Evolutionary conservation across 1,140 invertebrate genomes (phyloP), one percentile per base, ranked within the genome.

Genomic region (Drosophila nebulosa): DNA sequence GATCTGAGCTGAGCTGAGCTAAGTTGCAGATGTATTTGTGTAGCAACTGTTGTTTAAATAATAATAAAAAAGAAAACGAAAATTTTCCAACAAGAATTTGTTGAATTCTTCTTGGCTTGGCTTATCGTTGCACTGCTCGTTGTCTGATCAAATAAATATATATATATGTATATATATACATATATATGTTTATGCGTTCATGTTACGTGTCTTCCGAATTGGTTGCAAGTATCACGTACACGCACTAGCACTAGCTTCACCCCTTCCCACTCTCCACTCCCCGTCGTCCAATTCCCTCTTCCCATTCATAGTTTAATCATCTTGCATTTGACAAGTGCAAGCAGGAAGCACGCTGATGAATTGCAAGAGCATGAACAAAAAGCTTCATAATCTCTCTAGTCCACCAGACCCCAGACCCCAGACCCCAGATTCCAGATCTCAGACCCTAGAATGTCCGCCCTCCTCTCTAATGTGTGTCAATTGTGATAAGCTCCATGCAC

Each of bases 381-480:
- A 6, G 7, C 39, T 46, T 16, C 14, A 46, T 21, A 46, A 46
- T 46, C 39, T 46, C 39, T 46, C 18, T 46, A 46, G 39, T 46
- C 39, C 39, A 42, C 27, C 16, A 30, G 30, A 58, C 30, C 58
- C 27, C 27, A 30, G 27, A 30, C 27, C 27, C 27, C 27, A 64
- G 63, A 76, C 55, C 63, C 57, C 42, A 55, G 30, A 58, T 24
- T 53, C 27, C 27, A 30, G 27, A 30, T 7, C 27, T 7, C 27
- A 64, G 63, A 76, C 55, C 63, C 57, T 36, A 55, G 16, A 36
- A 30, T 59, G 53, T 55, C 35, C 69, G 16, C 26, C 39, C 39
- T 46, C 22, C 61, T 50, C 42, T 51, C 62, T 61, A 79, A 84
- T 85, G 81, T 84, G 80, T 84, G 80, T 85, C 80, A 84, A 36